Evolutionary conservation across 2,888 invertebrate genomes (phyloP), one percentile per base, ranked within the genome.

Genomic region (Ceramica pisi): DNA sequence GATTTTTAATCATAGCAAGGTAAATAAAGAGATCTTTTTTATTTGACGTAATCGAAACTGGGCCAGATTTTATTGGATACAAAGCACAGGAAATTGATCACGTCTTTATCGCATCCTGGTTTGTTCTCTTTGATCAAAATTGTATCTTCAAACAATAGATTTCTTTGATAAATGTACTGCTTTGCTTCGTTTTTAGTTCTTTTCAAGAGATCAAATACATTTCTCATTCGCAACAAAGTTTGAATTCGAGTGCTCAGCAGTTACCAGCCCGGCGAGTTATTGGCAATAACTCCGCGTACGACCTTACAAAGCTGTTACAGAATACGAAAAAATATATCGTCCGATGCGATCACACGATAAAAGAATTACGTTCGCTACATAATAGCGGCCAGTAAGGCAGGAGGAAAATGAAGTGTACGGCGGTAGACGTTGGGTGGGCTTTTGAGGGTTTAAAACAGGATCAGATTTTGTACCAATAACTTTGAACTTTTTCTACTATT

Each of bases 231-330:
- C 46, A 76, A 71, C 48, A 53, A 65, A 50, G 44, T 77, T 61
- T 69, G 26, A 63, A 67, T 51, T 48, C 38, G 50, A 57, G 61
- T 57, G 63, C 60, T 50, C 56, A 46, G 55, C 68, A 50, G 63
- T 67, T 59, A 70, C 79, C 46, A 50, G 35, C 12, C 50, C 48
- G 62, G 21, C 44, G 48, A 66, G 62, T 70, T 66, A 79, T 80
- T 78, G 57, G 21, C 67, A 75, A 75, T 67, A 56, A 76, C 63
- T 73, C 16, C n/a, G 68, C 55, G 31, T 62, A 65, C 66, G 68
- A 71, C 71, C 71, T 81, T 77, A 80, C 68, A 56, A 55, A 71
- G 56, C 61, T 82, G 80, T 82, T 82, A 81, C 82, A 76, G 63
- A 67, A 66, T 68, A 69, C 21, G 64, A 73, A 73, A 61, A 81